These are phyloP conservation scores for Clusia tigrina DNA, from an alignment of 2,888 invertebrate species.

Conservation along the genomic window DNA sequence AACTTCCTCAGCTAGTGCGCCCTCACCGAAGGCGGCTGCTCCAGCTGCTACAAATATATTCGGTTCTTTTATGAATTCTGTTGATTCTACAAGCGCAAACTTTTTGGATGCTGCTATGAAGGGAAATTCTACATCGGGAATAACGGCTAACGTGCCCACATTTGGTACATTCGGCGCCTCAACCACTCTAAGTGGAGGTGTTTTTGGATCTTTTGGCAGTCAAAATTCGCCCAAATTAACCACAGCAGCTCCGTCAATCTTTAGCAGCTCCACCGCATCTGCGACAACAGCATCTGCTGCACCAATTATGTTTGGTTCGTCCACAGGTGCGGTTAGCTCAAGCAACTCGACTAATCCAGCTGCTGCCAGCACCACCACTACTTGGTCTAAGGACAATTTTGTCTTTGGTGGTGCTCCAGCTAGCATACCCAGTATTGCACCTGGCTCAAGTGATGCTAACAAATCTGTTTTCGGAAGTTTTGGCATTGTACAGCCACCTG, in stretches of 20 bases:
- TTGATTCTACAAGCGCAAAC: conserved; percentile 31
- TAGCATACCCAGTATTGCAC: not conserved
- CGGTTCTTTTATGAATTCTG: conserved; percentile 38
- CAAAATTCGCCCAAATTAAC: conserved; percentile 27
- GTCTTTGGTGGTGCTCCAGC: conserved; percentile 34
- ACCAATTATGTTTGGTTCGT: conserved; percentile 17
- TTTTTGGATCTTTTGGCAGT: conserved; percentile 37
- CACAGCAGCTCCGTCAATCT: conserved; percentile 34
- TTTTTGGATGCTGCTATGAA: conserved; percentile 28
- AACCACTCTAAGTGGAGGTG: conserved; percentile 34
- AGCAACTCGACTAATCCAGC: conserved; percentile 18
- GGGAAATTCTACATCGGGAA: conserved; percentile 14
- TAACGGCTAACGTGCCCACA: conserved; percentile 37
- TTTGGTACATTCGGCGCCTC: conserved; percentile 35
- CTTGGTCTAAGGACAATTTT: conserved; percentile 40
- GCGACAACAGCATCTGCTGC: conserved; percentile 18
- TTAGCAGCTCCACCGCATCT: conserved; percentile 31
- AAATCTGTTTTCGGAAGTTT: conserved; percentile 38
- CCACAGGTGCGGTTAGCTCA: not conserved
- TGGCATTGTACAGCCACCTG: conserved; percentile 24
- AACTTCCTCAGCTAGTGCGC: conserved; percentile 23
- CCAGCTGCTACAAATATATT: conserved; percentile 33
- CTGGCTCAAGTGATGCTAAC: conserved; percentile 20
- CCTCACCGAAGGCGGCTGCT: conserved; percentile 21
- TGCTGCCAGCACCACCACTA: conserved; percentile 16